Evolutionary conservation across 2,797 vertebrate genomes (phyloP).

Genomic region (Bovichtus diacanthus): DNA sequence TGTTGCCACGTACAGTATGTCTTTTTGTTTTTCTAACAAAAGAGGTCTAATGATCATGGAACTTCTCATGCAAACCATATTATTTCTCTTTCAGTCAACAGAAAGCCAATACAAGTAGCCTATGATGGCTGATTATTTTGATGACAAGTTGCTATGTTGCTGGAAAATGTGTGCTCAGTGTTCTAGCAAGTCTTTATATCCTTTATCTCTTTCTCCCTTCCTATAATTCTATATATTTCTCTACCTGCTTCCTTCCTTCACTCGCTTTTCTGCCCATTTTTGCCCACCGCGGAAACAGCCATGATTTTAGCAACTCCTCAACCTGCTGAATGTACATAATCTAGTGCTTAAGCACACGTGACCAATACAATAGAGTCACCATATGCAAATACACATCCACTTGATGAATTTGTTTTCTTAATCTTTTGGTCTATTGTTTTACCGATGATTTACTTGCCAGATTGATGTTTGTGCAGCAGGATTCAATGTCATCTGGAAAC

Average conservation of each 20-base stretch:
- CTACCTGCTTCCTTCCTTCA: background rate
- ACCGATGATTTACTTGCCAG: background rate
- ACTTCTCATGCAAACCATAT: background rate
- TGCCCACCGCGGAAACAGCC: background rate
- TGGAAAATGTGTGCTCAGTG: background rate
- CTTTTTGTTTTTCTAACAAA: background rate
- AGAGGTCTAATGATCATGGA: background rate
- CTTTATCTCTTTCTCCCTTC: background rate
- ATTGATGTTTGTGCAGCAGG: background rate
- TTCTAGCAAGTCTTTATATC: background rate
- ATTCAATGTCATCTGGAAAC: background rate
- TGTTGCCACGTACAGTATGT: background rate
- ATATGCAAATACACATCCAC: conserved; percentile 7
- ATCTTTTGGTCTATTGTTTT: background rate
- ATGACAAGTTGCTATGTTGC: background rate
- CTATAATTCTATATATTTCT: background rate
- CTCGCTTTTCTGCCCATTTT: background rate
- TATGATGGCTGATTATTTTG: too few relatives aligned
- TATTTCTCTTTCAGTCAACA: background rate
- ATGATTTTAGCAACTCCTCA: background rate
- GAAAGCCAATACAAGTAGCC: too few relatives aligned
- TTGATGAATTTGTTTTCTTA: conserved; percentile 1
- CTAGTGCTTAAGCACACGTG: background rate
- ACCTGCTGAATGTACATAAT: background rate
- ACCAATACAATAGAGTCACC: background rate